Base-by-base conservation (phyloP, 2,888 invertebrate species). In the Idaea biselata region DNA sequence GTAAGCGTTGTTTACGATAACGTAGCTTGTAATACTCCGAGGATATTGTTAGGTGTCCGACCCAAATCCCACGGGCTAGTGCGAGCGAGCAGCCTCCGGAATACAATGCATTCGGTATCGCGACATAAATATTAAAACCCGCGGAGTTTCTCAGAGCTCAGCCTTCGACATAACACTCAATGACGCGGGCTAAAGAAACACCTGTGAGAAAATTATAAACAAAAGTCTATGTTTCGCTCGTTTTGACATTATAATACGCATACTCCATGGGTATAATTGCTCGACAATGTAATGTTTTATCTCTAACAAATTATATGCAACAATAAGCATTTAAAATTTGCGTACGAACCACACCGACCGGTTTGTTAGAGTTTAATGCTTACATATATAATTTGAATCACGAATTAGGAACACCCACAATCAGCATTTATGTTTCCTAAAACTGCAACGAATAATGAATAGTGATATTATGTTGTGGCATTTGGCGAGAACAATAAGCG, bases 171-270 rank as follows among this genome's bases (percentile, higher is more conserved):
- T 86, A 82, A 86, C 82, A 85, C 79, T 87, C 89, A 88, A 87
- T 90, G 90, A 88, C 90, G 84, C 78, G 76, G 78, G 66, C 72
- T 72, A 82, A 76, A 81, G 83, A 87, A 88, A 89, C 88, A 88
- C 83, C 85, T 91, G 91, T 91, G 91, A 86, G 91, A 91, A 91
- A 81, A 85, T 79, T n/a, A 73, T 79, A 83, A 86, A 90, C 89
- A 88, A 89, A 87, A 84, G 86, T 82, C 68, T 64, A 56, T 67
- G 67, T 77, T 77, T 78, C 71, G 64, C 71, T 70, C 67, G 61
- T 64, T 70, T 68, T 74, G 73, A 67, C 71, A 71, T 64, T 70
- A 70, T 70, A 69, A 65, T 68, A 63, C 64, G 64, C 63, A 63
- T 67, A 66, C 61, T 76, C 71, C 75, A 72, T 73, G 73, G 74